Evolutionary conservation across 2,113 vertebrate genomes (phyloP).

Genomic region (Myotis yumanensis): DNA sequence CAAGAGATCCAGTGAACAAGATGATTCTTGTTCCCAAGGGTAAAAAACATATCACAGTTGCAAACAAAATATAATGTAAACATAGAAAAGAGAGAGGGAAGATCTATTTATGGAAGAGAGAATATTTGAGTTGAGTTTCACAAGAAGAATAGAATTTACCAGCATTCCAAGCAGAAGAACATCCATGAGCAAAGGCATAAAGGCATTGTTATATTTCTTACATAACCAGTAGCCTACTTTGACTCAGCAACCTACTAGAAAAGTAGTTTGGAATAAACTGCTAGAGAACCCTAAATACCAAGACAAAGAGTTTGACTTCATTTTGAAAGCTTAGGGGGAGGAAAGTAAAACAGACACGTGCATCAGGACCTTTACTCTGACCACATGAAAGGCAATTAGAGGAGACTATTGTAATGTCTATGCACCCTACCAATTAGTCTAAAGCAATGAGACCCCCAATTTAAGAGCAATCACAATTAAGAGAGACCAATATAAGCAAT

Average conservation of each 20-base stretch:
- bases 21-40: not conserved
- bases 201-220: not conserved
- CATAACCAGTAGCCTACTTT: not conserved
- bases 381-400: not conserved
- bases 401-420: not conserved
- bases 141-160: not conserved
- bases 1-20: not conserved
- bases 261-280: not conserved
- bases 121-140: not conserved
- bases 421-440: not conserved
- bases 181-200: not conserved
- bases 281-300: not conserved
- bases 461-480: constrained; percentile 38
- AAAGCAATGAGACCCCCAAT: constrained; percentile 7
- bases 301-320: constrained; percentile 3
- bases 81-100: not conserved
- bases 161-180: not conserved
- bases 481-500: not conserved
- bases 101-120: not conserved
- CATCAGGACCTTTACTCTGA: not conserved
- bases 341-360: constrained; percentile 7
- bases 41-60: not conserved
- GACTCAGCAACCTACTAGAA: constrained; percentile 8
- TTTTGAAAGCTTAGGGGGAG: constrained; percentile 20
- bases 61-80: constrained; percentile 37